Percentiles rank a stretch among this genome's conserved stretches.
Conservation (phyloP, 2,888 invertebrate genomes). For the Tetheella fluctuosa region DNA sequence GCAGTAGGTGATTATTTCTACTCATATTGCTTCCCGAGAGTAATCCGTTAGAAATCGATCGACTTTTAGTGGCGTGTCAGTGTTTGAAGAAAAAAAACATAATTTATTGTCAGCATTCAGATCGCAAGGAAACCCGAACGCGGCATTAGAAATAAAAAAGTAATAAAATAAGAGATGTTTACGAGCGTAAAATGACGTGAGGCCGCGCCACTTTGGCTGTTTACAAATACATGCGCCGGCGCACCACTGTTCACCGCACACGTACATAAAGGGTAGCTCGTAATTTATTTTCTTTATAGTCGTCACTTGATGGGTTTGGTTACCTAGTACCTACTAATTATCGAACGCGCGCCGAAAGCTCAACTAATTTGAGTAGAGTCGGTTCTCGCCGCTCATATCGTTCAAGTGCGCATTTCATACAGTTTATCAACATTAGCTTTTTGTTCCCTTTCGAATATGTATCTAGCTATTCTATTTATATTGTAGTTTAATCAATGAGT, state of each 20-base stretch:
- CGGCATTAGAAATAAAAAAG: constrained; percentile 81
- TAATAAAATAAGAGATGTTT: constrained; percentile 81
- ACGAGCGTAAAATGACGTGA: constrained; percentile 82
- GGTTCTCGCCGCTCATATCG: constrained; percentile 39
- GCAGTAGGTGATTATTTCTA: constrained; percentile 71
- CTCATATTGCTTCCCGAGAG: constrained; percentile 78
- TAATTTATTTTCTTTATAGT: constrained; percentile 78
- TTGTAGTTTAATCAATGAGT: no score
- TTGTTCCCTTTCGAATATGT: constrained; percentile 53
- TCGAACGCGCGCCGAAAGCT: constrained; percentile 70
- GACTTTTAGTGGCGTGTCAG: constrained; percentile 83
- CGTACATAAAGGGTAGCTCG: constrained; percentile 63
- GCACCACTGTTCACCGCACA: constrained; percentile 50
- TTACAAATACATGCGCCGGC: constrained; percentile 63
- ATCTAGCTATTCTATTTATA: constrained; percentile 43
- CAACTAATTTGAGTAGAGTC: constrained; percentile 59
- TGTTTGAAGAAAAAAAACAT: constrained; percentile 79
- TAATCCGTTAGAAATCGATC: constrained; percentile 84
- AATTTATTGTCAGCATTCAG: constrained; percentile 82
- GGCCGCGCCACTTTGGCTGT: constrained; percentile 67
- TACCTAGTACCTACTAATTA: constrained; percentile 77
- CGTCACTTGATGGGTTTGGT: constrained; percentile 70
- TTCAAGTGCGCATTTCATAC: constrained; percentile 73
- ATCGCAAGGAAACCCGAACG: constrained; percentile 81
- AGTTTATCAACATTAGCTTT: constrained; percentile 73